Conservation (phyloP, 2,888 invertebrate species). For the Merodon equestris region DNA sequence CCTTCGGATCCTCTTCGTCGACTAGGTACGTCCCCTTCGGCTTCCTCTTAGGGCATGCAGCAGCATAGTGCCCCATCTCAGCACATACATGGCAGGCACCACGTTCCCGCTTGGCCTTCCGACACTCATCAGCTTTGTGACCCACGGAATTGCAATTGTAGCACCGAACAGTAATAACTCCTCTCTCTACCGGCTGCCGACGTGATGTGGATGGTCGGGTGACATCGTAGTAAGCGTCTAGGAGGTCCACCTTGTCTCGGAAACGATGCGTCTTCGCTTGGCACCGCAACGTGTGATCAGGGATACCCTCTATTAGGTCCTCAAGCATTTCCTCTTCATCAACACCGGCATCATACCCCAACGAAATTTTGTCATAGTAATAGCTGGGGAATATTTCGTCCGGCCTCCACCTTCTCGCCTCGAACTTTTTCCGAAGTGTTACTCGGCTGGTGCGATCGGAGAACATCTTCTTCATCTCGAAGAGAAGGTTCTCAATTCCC, state of each 20-base stretch:
- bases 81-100: conserved; percentile 34
- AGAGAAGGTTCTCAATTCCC: background rate
- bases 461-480: conserved; percentile 27
- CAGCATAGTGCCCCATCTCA: conserved; percentile 23
- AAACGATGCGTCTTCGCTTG: conserved; percentile 27
- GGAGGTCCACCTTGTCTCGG: conserved; percentile 4
- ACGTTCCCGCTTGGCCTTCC: conserved; percentile 12
- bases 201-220: background rate
- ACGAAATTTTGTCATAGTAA: too few species aligned
- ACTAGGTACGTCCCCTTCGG: background rate
- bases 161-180: conserved; percentile 2
- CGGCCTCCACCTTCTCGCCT: background rate
- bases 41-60: conserved; percentile 15
- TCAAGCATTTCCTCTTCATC: conserved; percentile 30
- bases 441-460: conserved; percentile 9
- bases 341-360: background rate
- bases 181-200: conserved; percentile 7
- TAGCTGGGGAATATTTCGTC: too few species aligned
- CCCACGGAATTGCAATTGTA: conserved; percentile 35
- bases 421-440: conserved; percentile 8
- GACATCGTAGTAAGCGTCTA: conserved; percentile 18
- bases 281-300: conserved; percentile 17
- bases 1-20: too few species aligned
- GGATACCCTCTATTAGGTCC: conserved; percentile 28
- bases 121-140: conserved; percentile 21